Evolutionary conservation across 2,797 vertebrate species (phyloP), one percentile per base, ranked within the genome.

Genomic region (Semotilus atromaculatus): DNA sequence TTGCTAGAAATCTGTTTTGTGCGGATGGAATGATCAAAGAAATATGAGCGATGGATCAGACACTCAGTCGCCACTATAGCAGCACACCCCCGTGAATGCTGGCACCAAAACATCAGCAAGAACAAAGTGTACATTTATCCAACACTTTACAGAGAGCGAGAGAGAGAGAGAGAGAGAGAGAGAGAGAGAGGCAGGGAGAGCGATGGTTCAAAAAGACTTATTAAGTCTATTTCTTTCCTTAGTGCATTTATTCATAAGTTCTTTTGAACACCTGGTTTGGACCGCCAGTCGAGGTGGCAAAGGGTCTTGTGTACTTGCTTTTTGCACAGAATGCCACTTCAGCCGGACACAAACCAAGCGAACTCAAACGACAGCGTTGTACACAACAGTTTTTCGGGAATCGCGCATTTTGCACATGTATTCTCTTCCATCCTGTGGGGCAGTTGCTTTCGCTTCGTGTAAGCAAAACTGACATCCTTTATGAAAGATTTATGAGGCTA

Each of bases 401-500:
- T 82, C 48, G 86, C 71, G 87, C 90, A 92, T 94, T 95, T 94
- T 94, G 93, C 94, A 94, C 92, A 90, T 93, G 90, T 84, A 91
- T 90, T 92, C 90, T 90, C 91, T 92, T 86, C 82, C 18, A 89
- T 93, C 93, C 94, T 93, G 89, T 91, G 95, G 92, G 95, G 92
- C 92, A 86, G 86, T 93, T 81, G 88, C 90, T 91, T 94, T 93
- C 91, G 91, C 91, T 94, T 92, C 92, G 92, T 95, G 94, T 95
- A 95, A 96, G 95, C 95, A 95, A 95, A 95, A 94, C 95, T 95
- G 94, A 96, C 95, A 95, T 95, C 91, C 93, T 95, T 95, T 95
- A 95, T 95, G 91, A 96, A 96, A 95, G 94, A 96, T 96, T 95
- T 96, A 96, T 95, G 94, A 95, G 94, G 88, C 93, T 91, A 94